A percentile compares a stretch with the other conserved stretches of the same genome.
Conservation (phyloP, 2,113 vertebrate species). For the Proteles cristata region DNA sequence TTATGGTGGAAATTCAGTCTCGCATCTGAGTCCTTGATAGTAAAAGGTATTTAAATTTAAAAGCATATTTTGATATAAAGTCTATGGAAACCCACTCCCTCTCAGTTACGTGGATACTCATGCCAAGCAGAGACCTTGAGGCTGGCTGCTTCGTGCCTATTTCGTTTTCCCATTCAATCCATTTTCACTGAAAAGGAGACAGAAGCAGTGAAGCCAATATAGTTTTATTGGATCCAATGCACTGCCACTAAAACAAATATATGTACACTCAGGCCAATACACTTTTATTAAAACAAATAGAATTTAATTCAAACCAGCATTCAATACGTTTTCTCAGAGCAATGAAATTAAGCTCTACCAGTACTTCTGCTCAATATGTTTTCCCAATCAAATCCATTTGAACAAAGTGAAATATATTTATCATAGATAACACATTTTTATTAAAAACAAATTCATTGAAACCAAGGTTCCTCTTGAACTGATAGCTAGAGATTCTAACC, state of each 20-base stretch:
- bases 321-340: slow-evolving; percentile 84
- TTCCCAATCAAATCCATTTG: slow-evolving; percentile 86
- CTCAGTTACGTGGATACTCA: slow-evolving; percentile 72
- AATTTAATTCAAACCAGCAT: slow-evolving; percentile 90
- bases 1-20: slow-evolving; percentile 65
- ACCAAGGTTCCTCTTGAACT: slow-evolving; percentile 76
- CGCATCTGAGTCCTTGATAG: slow-evolving; percentile 63
- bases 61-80: slow-evolving; percentile 75
- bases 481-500: slow-evolving; percentile 76
- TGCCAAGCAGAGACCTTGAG: slow-evolving; percentile 80
- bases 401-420: slow-evolving; percentile 85
- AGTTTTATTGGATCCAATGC: slow-evolving; percentile 90
- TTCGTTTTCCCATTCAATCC: slow-evolving; percentile 87
- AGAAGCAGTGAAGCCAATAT: slow-evolving; percentile 90
- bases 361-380: slow-evolving; percentile 84
- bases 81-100: not conserved
- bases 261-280: slow-evolving; percentile 87
- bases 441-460: slow-evolving; percentile 87
- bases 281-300: slow-evolving; percentile 91
- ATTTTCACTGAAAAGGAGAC: slow-evolving; percentile 88
- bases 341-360: slow-evolving; percentile 85
- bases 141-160: slow-evolving; percentile 84
- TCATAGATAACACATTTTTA: slow-evolving; percentile 86
- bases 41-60: slow-evolving; percentile 81
- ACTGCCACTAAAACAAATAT: slow-evolving; percentile 89